phyloP scores from a whole-genome alignment of 2,888 invertebrate genomes.

The Galeopsomyia nigrocyanea region DNA sequence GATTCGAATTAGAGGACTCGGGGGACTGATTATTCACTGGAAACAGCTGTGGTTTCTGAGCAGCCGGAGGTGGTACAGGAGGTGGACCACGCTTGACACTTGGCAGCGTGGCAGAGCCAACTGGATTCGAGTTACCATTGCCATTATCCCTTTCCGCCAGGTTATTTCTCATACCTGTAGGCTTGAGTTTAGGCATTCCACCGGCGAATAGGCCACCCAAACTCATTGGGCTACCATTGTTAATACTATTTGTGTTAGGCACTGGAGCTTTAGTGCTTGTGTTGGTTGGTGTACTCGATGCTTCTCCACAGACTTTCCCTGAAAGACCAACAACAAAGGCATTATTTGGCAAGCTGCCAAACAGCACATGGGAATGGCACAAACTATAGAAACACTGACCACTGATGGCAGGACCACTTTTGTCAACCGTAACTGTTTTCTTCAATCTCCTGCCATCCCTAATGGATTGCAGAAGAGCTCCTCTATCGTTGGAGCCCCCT shows the following conservation, averaged over 20 bases:
- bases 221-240: constrained; percentile 63
- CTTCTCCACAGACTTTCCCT: constrained; percentile 62
- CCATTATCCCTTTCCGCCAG: constrained; percentile 56
- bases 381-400: constrained; percentile 70
- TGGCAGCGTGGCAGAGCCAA: constrained; percentile 50
- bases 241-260: constrained; percentile 51
- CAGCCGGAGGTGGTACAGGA: constrained; percentile 81
- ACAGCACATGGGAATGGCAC: background rate
- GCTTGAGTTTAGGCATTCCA: constrained; percentile 85
- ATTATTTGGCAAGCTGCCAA: background rate
- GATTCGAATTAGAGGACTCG: constrained; percentile 64
- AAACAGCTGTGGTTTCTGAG: constrained; percentile 76
- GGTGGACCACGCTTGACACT: constrained; percentile 79
- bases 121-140: constrained; percentile 51
- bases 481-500: constrained; percentile 71
- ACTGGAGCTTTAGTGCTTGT: constrained; percentile 50
- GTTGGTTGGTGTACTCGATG: constrained; percentile 60
- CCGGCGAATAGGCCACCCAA: constrained; percentile 85
- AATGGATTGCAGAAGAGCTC: constrained; percentile 84
- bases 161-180: constrained; percentile 73
- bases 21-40: constrained; percentile 26
- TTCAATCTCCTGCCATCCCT: constrained; percentile 85
- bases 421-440: constrained; percentile 90
- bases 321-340: constrained; percentile 37
- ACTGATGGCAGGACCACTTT: constrained; percentile 84